These are phyloP conservation scores for Alosa alosa DNA, from an alignment of 2,113 vertebrate genomes.

Conservation along the genomic window DNA sequence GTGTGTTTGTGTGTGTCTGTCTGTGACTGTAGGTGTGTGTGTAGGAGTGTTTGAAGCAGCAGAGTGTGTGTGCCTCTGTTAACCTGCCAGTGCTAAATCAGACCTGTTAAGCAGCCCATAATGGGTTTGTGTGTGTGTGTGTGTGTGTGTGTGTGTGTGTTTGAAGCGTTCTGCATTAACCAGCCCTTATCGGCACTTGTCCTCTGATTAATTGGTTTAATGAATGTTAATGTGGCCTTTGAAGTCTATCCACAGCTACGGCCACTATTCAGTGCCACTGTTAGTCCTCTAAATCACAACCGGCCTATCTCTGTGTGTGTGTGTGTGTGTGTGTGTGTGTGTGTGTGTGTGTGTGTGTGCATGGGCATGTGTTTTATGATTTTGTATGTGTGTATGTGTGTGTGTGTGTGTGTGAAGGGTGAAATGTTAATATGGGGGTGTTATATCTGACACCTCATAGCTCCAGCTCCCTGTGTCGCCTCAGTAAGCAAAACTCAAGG, in stretches of 20 bases:
- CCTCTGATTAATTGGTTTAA: not conserved
- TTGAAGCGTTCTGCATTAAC: not conserved
- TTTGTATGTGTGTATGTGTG: no score
- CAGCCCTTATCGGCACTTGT: not conserved
- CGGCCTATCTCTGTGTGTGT: not conserved
- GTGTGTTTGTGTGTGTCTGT: not conserved
- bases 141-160: constrained; percentile 6
- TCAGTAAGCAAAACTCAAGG: no score
- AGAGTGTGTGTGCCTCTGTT: not conserved
- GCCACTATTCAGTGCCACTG: not conserved
- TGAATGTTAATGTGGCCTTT: not conserved
- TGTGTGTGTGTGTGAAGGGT: no score
- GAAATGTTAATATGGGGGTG: no score
- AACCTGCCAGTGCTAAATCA: not conserved
- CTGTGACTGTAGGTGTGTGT: not conserved
- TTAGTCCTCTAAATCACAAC: not conserved
- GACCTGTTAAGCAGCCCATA: not conserved
- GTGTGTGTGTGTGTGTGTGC: not conserved
- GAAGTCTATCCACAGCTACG: constrained; percentile 5
- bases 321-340: not conserved
- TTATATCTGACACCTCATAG: no score
- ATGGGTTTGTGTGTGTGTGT: not conserved
- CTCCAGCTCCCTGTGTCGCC: no score
- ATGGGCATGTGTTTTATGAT: no score
- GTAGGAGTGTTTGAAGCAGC: not conserved